A percentile compares a stretch with the other conserved stretches of the same genome.
phyloP scores from a whole-genome alignment of 2,113 vertebrate genomes.

The Mugil cephalus region DNA sequence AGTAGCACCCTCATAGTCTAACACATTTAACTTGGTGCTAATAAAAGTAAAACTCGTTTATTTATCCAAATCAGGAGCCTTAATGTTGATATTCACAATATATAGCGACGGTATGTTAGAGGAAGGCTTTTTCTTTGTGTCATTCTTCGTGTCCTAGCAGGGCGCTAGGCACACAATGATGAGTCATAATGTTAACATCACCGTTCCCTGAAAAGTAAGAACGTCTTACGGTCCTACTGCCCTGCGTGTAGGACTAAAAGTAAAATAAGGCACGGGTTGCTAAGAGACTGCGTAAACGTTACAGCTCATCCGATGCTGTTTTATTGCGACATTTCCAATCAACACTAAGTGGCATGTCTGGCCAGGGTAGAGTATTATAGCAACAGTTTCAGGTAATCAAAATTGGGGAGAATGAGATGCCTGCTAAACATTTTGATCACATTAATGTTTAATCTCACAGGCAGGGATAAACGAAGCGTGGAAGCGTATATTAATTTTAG shows the following conservation, averaged over 20 bases:
- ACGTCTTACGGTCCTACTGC: neutral
- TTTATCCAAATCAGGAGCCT: neutral
- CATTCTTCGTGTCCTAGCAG: too few species aligned
- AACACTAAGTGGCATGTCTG: too few species aligned
- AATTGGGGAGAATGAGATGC: too few species aligned
- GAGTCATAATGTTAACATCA: slow-evolving; percentile 48
- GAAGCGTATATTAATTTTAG: too few species aligned
- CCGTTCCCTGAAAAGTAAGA: slow-evolving; percentile 20
- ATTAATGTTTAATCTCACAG: too few species aligned
- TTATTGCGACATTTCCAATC: neutral
- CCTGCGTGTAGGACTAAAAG: slow-evolving; percentile 4
- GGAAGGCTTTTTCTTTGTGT: slow-evolving; percentile 2
- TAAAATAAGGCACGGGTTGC: slow-evolving; percentile 25
- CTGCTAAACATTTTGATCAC: too few species aligned
- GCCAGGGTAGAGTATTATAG: too few species aligned
- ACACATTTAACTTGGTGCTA: too few species aligned
- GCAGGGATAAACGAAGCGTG: too few species aligned
- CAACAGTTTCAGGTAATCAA: too few species aligned
- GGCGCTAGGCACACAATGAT: slow-evolving; percentile 25
- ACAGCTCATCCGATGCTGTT: slow-evolving; percentile 7
- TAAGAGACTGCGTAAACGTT: slow-evolving; percentile 7
- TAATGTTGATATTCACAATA: neutral
- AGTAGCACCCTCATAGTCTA: too few species aligned
- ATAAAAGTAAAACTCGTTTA: neutral
- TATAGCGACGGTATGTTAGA: neutral